phyloP scores from a whole-genome alignment of 2,113 vertebrate genomes.

The Strigops habroptila region DNA sequence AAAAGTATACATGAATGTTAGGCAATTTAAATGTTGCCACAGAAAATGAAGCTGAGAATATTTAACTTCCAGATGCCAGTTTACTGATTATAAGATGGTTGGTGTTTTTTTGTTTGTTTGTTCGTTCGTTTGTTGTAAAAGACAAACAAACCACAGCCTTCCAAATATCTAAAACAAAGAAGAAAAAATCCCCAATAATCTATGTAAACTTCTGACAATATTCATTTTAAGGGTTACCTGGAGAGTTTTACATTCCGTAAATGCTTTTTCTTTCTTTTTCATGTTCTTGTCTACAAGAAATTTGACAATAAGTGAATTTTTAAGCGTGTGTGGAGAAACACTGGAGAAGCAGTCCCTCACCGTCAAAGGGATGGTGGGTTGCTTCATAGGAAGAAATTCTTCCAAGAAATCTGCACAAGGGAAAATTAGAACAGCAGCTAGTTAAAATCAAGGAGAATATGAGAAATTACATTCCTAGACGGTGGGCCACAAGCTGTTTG shows the following conservation, averaged over 20 bases:
- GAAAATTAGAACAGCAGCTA: slow-evolving; percentile 48
- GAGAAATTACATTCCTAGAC: neutral
- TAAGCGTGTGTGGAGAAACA: neutral
- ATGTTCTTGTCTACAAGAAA: neutral
- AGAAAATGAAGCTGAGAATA: slow-evolving; percentile 9
- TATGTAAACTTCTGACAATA: neutral
- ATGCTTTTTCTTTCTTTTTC: neutral
- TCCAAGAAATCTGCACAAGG: slow-evolving; percentile 22
- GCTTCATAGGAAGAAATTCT: slow-evolving; percentile 41
- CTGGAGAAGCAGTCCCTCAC: neutral
- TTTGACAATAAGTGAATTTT: neutral
- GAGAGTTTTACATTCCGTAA: slow-evolving; percentile 2
- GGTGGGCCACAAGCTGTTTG: neutral
- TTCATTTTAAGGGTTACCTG: neutral
- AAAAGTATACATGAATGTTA: neutral
- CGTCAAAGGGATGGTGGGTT: neutral
- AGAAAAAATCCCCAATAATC: fast-evolving
- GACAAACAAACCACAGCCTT: neutral
- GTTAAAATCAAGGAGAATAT: slow-evolving; percentile 31
- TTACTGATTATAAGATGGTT: slow-evolving; percentile 7
- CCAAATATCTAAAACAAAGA: neutral
- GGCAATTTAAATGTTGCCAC: neutral
- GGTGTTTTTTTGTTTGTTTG: fast-evolving
- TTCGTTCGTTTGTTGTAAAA: neutral
- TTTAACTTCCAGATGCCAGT: slow-evolving; percentile 45